Evolutionary conservation across 2,797 vertebrate species (phyloP), one percentile per base, ranked within the genome.

Genomic region (Acropternis orthonyx): DNA sequence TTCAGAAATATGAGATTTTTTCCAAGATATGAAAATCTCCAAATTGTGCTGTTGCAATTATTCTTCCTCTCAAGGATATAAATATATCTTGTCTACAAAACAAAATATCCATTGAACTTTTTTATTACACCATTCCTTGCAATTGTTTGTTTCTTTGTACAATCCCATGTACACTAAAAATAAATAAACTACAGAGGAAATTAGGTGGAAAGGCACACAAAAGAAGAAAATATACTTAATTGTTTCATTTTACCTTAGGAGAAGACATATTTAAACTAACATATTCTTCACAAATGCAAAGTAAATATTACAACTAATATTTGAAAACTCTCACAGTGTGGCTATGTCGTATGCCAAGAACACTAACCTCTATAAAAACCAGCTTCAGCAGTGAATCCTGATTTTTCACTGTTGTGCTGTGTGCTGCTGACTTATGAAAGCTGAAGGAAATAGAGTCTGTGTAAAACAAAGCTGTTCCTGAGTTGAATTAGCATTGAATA

Each of bases 301-400:
- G 85, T 71, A 92, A 96, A 93, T 78, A 92, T 90, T 92, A 36
- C 84, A 93, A 90, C 63, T 95, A 82, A 58, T 92, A 89, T 88
- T 74, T 85, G 36, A 97, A 92, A 94, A 87, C 83, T 77, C 69
- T 86, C 55, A 1, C 88, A 85, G 80, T 7, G 16, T 79, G 83
- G 48, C 55, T 71, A 27, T 88, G 49, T 66, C 6, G 7, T 88
- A 36, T 79, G 88, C 89, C 93, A 95, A 85, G 49, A 93, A 85
- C 44, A 95, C 55, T 89, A 94, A 87, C 56, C 54, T 85, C 79
- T 96, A 85, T 49, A 80, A 93, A 96, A 96, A 89, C 87, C 93
- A 95, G 93, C 83, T 92, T 92, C 46, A 65, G 37, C 8, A 10
- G 61, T 62, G 65, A 49, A 92, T 85, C 56, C 27, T 86, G 56